Conservation (phyloP, 30 jellyfish, hydroid and myxozoan genomes). For the Aurelia coerulea region DNA sequence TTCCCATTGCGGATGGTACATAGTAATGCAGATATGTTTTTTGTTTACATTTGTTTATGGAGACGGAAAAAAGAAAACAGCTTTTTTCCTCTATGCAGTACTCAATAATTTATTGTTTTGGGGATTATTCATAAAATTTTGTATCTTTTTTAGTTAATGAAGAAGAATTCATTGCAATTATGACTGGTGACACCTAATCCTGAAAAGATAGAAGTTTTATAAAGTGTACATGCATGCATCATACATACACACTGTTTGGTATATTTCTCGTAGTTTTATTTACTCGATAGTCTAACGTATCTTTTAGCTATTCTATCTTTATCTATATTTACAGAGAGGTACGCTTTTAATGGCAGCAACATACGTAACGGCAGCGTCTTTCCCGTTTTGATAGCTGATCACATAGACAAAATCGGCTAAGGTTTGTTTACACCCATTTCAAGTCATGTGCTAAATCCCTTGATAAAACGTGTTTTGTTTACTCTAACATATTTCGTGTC, state of each 20-base stretch:
- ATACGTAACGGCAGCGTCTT: no score
- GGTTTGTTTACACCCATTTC: no score
- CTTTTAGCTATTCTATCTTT: not conserved
- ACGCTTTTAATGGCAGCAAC: not conserved
- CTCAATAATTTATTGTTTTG: not conserved
- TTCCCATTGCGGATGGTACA: no score
- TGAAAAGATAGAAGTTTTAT: not conserved
- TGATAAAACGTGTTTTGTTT: no score
- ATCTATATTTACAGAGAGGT: not conserved
- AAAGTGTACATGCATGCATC: not conserved
- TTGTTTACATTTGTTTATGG: no score
- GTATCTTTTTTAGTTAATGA: conserved; percentile 75
- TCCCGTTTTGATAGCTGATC: no score
- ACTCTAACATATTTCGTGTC: no score
- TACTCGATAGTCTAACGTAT: not conserved
- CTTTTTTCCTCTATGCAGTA: not conserved
- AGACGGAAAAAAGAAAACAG: no score
- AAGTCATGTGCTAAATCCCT: no score
- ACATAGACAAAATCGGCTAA: no score
- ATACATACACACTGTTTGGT: not conserved
- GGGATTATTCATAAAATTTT: not conserved
- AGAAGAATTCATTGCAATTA: conserved; percentile 89
- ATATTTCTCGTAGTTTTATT: not conserved
- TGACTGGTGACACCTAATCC: conserved; percentile 95
- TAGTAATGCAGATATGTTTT: no score